Evolutionary conservation across 2,888 invertebrate genomes (phyloP), one percentile per base, ranked within the genome.

Genomic region (Acrocera orbiculus): DNA sequence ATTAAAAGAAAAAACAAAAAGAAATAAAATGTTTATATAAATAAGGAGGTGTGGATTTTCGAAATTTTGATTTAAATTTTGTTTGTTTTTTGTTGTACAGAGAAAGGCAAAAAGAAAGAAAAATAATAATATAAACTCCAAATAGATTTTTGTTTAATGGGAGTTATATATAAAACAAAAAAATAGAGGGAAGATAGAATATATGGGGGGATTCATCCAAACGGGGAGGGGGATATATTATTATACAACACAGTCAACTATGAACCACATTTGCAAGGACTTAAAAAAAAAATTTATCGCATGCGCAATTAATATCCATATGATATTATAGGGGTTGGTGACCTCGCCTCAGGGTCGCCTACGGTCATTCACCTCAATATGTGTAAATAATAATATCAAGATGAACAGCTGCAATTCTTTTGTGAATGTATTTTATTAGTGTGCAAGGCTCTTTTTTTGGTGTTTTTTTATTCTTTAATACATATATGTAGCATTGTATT

Each of bases 261-360:
- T n/a, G n/a, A n/a, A n/a, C n/a, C n/a, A n/a, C n/a, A n/a, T n/a
- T n/a, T n/a, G n/a, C n/a, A n/a, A n/a, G n/a, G n/a, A n/a, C n/a
- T n/a, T n/a, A n/a, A n/a, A n/a, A n/a, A n/a, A n/a, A 11, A 11
- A 8, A n/a, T 23, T 11, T 23, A 20, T 11, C 23, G 26, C 35
- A 35, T 35, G 35, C 35, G 35, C 35, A 30, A 26, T 30, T 10
- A 11, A 23, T 11, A 17, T 29, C 17, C 30, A 35, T 30, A 35
- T 34, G 34, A 13, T 30, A n/a, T n/a, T n/a, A n/a, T 17, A 50
- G 53, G 54, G 58, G 58, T 58, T 58, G 57, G 53, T 54, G 57
- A 58, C 58, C 58, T 58, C 56, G 52, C 58, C 54, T 58, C 58
- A 58, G 58, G 58, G 58, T 58, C 58, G 57, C 52, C 50, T 47